phyloP scores from a whole-genome alignment of 1,140 invertebrate species.

The Cydia strobilella region DNA sequence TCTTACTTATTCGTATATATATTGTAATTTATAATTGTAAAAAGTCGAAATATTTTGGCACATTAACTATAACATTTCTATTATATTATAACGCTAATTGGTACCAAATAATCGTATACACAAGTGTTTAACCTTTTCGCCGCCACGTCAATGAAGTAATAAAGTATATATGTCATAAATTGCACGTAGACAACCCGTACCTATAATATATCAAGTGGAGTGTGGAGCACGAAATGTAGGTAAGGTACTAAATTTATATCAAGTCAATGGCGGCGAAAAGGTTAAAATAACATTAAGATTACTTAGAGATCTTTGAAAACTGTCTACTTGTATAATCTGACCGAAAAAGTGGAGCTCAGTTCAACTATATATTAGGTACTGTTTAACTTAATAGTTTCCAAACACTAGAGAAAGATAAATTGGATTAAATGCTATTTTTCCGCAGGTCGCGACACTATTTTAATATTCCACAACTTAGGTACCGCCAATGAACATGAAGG shows the following conservation, averaged over 20 bases:
- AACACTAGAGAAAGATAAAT: not conserved
- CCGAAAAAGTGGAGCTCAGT: not conserved
- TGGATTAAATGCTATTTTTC: not conserved
- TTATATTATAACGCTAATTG: not conserved
- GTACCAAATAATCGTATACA: not conserved
- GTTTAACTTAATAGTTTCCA: not conserved
- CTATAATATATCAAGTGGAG: no score
- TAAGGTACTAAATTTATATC: no score
- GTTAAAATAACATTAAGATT: not conserved
- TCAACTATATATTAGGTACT: not conserved
- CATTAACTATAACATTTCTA: not conserved
- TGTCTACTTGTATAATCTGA: not conserved
- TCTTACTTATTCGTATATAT: not conserved
- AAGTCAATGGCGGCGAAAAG: no score
- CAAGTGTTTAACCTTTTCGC: not conserved
- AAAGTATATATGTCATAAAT: no score
- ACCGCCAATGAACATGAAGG: not conserved
- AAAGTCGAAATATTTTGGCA: not conserved
- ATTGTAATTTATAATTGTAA: not conserved
- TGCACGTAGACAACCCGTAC: no score
- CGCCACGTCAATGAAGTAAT: no score
- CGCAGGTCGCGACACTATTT: not conserved
- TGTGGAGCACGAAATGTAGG: no score
- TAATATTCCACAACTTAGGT: no score
- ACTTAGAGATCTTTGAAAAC: constrained; percentile 15